Conservation (phyloP, 2,797 vertebrate genomes). For the Acrossocheilus fasciatus region DNA sequence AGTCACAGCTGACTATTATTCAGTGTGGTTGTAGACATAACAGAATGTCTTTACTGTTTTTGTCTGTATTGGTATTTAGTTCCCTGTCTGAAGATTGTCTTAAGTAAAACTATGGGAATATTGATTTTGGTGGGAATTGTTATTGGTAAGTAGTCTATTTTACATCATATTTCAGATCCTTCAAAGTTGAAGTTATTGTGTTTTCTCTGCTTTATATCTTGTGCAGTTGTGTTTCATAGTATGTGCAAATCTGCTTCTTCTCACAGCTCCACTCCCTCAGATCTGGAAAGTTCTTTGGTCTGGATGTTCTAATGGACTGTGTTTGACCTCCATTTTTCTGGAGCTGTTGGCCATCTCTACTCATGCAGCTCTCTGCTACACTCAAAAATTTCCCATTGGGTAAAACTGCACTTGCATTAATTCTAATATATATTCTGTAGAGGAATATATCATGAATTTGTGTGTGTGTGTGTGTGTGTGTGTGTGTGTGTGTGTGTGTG, state of each 20-base stretch:
- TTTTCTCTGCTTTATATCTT: not conserved
- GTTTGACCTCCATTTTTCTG: slow-evolving; percentile 77
- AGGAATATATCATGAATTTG: slow-evolving; percentile 22
- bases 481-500: no score
- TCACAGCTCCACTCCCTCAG: slow-evolving; percentile 83
- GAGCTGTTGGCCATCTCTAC: slow-evolving; percentile 81
- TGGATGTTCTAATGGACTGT: slow-evolving; percentile 81
- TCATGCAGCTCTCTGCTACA: slow-evolving; percentile 79
- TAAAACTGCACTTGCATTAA: slow-evolving; percentile 60
- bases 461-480: slow-evolving; percentile 24
- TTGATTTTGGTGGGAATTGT: slow-evolving; percentile 83
- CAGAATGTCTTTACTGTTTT: not conserved
- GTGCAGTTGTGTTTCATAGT: not conserved
- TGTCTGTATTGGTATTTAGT: slow-evolving; percentile 65
- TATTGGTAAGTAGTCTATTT: slow-evolving; percentile 74
- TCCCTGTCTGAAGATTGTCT: slow-evolving; percentile 81
- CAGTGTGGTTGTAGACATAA: not conserved
- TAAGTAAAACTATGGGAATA: slow-evolving; percentile 80
- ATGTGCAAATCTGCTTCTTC: not conserved
- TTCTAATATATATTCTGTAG: not conserved
- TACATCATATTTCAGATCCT: not conserved
- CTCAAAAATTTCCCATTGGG: slow-evolving; percentile 83
- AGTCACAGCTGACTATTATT: not conserved
- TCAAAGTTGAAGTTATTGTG: not conserved
- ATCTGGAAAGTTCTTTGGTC: slow-evolving; percentile 80